These are phyloP conservation scores for Sminthurides aquaticus DNA, from an alignment of 2,888 invertebrate species.

Conservation along the genomic window DNA sequence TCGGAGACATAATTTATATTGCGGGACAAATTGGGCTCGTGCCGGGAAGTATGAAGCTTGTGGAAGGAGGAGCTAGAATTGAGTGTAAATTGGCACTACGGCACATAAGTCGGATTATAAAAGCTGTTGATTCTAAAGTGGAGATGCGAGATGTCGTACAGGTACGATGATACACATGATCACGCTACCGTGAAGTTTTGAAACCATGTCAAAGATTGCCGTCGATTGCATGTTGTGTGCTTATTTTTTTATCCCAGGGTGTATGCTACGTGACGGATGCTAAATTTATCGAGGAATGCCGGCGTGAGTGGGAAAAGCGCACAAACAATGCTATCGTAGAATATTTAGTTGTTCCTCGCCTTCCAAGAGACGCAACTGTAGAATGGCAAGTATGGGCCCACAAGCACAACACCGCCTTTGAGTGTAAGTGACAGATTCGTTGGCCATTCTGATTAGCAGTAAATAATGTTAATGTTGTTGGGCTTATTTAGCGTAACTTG, in stretches of 20 bases:
- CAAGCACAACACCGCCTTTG: slow-evolving; percentile 75
- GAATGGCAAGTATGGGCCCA: slow-evolving; percentile 95
- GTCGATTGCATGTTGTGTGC: too few species aligned
- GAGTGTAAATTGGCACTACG: slow-evolving; percentile 77
- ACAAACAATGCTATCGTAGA: slow-evolving; percentile 81
- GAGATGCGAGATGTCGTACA: slow-evolving; percentile 75
- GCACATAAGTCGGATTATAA: slow-evolving; percentile 73
- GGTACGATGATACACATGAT: slow-evolving; percentile 49
- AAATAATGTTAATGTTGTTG: too few species aligned
- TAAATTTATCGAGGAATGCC: slow-evolving; percentile 63
- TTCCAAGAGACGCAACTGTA: slow-evolving; percentile 71
- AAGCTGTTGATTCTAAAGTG: slow-evolving; percentile 68
- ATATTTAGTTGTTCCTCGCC: slow-evolving; percentile 71
- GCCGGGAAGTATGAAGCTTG: slow-evolving; percentile 67
- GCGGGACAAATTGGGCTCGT: slow-evolving; percentile 89
- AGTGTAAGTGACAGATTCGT: slow-evolving; percentile 62
- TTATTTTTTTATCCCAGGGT: slow-evolving; percentile 51
- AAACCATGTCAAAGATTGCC: too few species aligned
- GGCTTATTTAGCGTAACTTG: too few species aligned
- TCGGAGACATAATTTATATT: slow-evolving; percentile 73
- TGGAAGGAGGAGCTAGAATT: slow-evolving; percentile 67
- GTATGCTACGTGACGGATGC: slow-evolving; percentile 77
- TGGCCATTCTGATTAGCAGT: too few species aligned
- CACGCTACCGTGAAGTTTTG: background rate
- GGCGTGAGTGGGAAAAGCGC: slow-evolving; percentile 67